phyloP scores from a whole-genome alignment of 2,888 invertebrate genomes.

The Blastobasis lacticolella region DNA sequence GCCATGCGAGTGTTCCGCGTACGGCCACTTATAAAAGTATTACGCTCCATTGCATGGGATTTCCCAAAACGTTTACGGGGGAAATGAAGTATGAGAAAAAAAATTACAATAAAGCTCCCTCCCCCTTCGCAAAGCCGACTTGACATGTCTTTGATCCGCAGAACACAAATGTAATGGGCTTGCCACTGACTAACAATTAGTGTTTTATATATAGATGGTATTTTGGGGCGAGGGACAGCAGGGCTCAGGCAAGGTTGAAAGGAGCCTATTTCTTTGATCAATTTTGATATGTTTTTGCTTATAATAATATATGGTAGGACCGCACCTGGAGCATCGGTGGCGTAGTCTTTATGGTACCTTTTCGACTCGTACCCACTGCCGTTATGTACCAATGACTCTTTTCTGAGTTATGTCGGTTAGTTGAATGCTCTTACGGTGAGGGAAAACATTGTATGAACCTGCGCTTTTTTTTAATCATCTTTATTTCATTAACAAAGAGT shows the following conservation, averaged over 20 bases:
- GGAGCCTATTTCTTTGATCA: constrained; percentile 3
- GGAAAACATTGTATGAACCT: no score
- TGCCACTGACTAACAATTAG: constrained; percentile 41
- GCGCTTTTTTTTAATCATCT: no score
- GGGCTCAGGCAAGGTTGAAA: neutral
- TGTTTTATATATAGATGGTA: constrained; percentile 18
- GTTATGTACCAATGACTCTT: constrained; percentile 27
- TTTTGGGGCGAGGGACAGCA: neutral
- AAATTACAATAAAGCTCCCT: constrained; percentile 21
- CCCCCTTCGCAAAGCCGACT: constrained; percentile 22
- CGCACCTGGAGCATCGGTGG: neutral
- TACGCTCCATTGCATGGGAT: neutral
- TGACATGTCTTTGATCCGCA: constrained; percentile 51
- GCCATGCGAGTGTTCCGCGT: no score
- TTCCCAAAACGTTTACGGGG: neutral
- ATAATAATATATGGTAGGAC: no score
- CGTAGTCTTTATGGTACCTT: constrained; percentile 10
- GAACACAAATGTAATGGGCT: constrained; percentile 32
- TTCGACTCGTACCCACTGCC: no score
- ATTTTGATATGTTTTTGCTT: constrained; percentile 14
- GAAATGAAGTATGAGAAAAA: constrained; percentile 14
- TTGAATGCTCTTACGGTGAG: no score
- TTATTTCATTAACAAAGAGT: constrained; percentile 33
- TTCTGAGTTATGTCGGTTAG: constrained; percentile 18
- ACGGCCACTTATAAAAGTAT: no score